phyloP scores from a whole-genome alignment of 2,888 invertebrate genomes.

The Epirrhoe alternata region DNA sequence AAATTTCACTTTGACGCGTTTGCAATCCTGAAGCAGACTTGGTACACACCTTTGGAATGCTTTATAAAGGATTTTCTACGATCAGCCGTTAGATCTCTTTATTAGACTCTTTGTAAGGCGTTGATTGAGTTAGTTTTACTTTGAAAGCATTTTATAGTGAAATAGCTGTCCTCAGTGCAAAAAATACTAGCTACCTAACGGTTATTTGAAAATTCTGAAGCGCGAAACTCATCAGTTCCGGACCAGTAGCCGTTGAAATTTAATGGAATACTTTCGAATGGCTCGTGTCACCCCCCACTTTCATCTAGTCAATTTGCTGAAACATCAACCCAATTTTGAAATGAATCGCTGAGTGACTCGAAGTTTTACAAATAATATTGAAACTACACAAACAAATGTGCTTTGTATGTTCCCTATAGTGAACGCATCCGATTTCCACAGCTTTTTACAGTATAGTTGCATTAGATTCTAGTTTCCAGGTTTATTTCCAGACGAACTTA shows the following conservation, averaged over 20 bases:
- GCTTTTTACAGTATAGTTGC: not conserved
- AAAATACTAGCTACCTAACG: conserved; percentile 32
- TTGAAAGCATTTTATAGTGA: conserved; percentile 8
- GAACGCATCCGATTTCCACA: not conserved
- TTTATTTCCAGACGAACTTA: conserved; percentile 12
- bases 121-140: not conserved
- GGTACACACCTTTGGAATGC: not conserved
- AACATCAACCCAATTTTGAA: not conserved
- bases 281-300: conserved; percentile 23
- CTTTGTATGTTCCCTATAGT: not conserved
- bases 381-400: too few relatives aligned
- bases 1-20: conserved; percentile 2
- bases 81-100: not conserved
- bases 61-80: not conserved
- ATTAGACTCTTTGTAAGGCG: not conserved
- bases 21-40: not conserved
- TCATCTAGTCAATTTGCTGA: conserved; percentile 1
- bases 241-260: conserved; percentile 13
- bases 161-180: conserved; percentile 9
- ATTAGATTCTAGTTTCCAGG: conserved; percentile 6
- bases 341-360: not conserved
- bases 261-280: conserved; percentile 37
- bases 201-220: conserved; percentile 36
- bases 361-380: not conserved
- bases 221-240: conserved; percentile 35